phyloP scores from a whole-genome alignment of 2,888 invertebrate genomes.

The Thymelicus acteon region DNA sequence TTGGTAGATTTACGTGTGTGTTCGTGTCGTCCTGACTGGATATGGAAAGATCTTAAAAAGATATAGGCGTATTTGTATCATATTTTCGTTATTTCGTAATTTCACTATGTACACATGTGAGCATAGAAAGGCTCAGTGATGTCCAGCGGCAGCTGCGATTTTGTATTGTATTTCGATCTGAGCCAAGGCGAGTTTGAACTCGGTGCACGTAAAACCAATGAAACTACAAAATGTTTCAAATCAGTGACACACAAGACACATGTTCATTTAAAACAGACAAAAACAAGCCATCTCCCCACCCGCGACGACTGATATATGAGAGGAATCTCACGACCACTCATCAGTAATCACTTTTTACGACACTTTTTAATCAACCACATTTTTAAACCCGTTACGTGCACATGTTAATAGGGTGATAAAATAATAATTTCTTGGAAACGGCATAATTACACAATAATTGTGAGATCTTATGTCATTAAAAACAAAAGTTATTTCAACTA shows the following conservation, averaged over 20 bases:
- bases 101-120: no score
- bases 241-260: background rate
- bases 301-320: constrained; percentile 28
- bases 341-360: constrained; percentile 23
- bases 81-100: no score
- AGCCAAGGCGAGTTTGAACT: no score
- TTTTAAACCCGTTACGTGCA: constrained; percentile 1
- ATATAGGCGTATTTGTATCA: no score
- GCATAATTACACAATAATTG: background rate
- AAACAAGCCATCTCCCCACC: constrained; percentile 18
- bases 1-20: no score
- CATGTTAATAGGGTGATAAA: constrained; percentile 8
- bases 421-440: background rate
- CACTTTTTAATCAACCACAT: constrained; percentile 19
- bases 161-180: no score
- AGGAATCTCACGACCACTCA: constrained; percentile 9
- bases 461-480: background rate
- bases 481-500: background rate
- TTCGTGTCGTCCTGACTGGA: no score
- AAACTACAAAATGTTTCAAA: background rate
- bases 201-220: background rate
- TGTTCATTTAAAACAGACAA: constrained; percentile 4
- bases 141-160: no score
- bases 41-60: no score
- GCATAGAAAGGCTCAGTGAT: no score